These are phyloP conservation scores for Drosophila siamana DNA, from an alignment of 2,888 invertebrate genomes.

Conservation along the genomic window DNA sequence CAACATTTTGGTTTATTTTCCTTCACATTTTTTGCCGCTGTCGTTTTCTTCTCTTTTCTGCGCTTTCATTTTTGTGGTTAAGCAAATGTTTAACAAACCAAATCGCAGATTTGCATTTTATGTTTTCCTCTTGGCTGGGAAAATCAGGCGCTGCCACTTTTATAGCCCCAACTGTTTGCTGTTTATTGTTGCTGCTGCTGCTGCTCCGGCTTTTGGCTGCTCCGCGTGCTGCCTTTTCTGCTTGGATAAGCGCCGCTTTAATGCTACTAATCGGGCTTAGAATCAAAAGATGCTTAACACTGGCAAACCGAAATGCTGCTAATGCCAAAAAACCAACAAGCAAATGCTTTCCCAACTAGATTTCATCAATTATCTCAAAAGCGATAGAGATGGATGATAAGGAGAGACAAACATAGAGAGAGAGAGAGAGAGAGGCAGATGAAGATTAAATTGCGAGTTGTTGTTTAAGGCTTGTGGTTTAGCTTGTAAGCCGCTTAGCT, in stretches of 20 bases:
- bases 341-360: conserved; percentile 18
- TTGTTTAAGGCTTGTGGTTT: conserved; percentile 38
- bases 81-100: conserved; percentile 83
- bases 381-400: not conserved
- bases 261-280: conserved; percentile 76
- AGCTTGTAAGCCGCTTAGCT: conserved; percentile 54
- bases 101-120: conserved; percentile 82
- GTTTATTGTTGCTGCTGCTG: conserved; percentile 46
- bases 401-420: not conserved
- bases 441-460: conserved; percentile 14
- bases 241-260: conserved; percentile 73
- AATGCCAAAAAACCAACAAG: conserved; percentile 12
- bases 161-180: conserved; percentile 41
- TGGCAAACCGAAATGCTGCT: conserved; percentile 23
- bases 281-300: conserved; percentile 64
- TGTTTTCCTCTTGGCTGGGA: conserved; percentile 50
- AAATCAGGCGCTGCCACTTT: conserved; percentile 48
- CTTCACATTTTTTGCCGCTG: conserved; percentile 2
- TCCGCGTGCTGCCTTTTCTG: conserved; percentile 52
- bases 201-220: no score
- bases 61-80: conserved; percentile 75
- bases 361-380: conserved; percentile 48
- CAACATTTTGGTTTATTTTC: conserved; percentile 39
- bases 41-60: conserved; percentile 27
- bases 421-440: not conserved